Evolutionary conservation across 64 coral and sea anemone species (phyloP).

Genomic region (Dendrophyllia cribrosa): DNA sequence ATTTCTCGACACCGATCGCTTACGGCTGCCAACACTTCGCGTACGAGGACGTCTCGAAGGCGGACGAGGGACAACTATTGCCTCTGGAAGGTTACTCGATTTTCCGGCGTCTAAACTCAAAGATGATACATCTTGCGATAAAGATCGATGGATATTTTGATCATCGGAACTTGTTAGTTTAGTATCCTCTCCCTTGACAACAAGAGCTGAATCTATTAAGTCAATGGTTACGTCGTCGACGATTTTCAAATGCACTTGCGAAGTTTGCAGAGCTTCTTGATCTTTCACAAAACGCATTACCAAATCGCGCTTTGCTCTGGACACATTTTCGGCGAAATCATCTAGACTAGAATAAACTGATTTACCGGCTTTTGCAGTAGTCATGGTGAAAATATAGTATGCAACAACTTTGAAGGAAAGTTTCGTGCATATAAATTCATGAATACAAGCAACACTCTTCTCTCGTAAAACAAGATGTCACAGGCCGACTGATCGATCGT

Average conservation of each 20-base stretch:
- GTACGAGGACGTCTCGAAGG: conserved; percentile 60
- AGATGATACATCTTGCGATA: background rate
- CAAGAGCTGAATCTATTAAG: conserved; percentile 91
- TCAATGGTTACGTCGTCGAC: conserved; percentile 91
- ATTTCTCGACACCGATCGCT: conserved; percentile 15
- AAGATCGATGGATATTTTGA: background rate
- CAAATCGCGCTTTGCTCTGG: conserved; percentile 81
- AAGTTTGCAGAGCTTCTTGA: conserved; percentile 95
- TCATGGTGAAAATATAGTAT: conserved; percentile 11
- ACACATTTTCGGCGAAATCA: conserved; percentile 29
- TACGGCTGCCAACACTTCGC: conserved; percentile 6
- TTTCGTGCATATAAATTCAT: background rate
- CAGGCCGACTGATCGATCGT: background rate
- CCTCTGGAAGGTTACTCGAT: background rate
- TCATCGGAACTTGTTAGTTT: conserved; percentile 38
- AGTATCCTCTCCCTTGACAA: conserved; percentile 78
- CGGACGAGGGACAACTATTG: conserved; percentile 23
- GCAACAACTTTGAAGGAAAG: background rate
- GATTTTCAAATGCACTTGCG: conserved; percentile 82
- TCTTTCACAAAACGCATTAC: conserved; percentile 94
- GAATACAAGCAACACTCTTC: background rate
- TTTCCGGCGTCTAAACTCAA: conserved; percentile 14
- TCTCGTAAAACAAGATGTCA: background rate
- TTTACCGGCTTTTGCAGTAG: background rate
- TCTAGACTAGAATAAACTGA: background rate